phyloP scores from a whole-genome alignment of 1,140 invertebrate species.

The Eumeta japonica region DNA sequence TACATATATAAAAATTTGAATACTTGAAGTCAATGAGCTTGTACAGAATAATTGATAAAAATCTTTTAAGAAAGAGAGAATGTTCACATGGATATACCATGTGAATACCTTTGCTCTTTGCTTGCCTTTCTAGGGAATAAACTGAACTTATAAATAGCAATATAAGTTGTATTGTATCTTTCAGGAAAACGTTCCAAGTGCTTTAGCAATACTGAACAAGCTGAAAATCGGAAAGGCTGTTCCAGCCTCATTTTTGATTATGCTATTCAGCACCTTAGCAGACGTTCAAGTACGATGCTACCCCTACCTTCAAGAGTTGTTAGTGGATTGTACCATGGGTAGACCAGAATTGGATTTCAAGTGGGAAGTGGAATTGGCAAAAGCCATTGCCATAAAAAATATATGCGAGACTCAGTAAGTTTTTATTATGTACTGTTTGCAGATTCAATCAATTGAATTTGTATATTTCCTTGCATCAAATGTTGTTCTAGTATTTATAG shows the following conservation, averaged over 20 bases:
- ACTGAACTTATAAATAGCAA: too few species aligned
- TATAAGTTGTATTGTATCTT: too few species aligned
- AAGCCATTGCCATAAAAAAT: slow-evolving; percentile 27
- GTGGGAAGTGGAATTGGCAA: slow-evolving; percentile 38
- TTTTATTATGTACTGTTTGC: too few species aligned
- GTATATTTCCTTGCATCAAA: background rate
- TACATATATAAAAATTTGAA: too few species aligned
- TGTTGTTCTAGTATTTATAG: too few species aligned
- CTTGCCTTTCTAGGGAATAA: too few species aligned
- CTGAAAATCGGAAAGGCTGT: slow-evolving; percentile 32
- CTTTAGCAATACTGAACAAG: slow-evolving; percentile 36
- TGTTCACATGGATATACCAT: too few species aligned
- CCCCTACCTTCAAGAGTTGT: slow-evolving; percentile 39
- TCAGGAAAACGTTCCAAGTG: slow-evolving; percentile 39
- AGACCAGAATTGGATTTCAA: slow-evolving; percentile 27
- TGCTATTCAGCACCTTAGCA: slow-evolving; percentile 33
- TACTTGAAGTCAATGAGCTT: too few species aligned
- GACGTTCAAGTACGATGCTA: slow-evolving; percentile 40
- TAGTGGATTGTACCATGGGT: slow-evolving; percentile 18
- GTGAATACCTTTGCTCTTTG: too few species aligned
- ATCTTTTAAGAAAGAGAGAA: too few species aligned
- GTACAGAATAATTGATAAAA: too few species aligned
- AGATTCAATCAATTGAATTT: slow-evolving; percentile 1
- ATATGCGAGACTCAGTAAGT: slow-evolving; percentile 40
- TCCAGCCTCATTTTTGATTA: slow-evolving; percentile 32